A percentile compares a stretch with the other conserved stretches of the same genome.
Conservation (phyloP, 2,113 vertebrate genomes). For the Pseudorasbora parva region DNA sequence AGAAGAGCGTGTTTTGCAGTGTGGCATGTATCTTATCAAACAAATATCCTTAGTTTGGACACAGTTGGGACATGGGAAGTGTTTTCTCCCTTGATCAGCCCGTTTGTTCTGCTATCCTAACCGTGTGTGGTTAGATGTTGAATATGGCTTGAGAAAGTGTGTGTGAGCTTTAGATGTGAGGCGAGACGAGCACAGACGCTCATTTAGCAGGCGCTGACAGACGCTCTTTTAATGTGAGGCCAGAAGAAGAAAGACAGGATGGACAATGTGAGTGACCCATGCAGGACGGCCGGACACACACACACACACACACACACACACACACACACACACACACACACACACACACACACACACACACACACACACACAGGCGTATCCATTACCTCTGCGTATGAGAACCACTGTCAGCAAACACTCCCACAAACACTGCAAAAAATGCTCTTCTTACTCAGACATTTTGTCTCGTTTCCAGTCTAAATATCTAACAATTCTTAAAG, state of each 20-base stretch:
- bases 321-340: slow-evolving; percentile 9
- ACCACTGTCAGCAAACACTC: slow-evolving; percentile 52
- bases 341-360: slow-evolving; percentile 10
- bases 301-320: slow-evolving; percentile 10
- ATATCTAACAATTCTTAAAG: too few relatives aligned
- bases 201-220: slow-evolving; percentile 61
- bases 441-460: too few relatives aligned
- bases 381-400: slow-evolving; percentile 61
- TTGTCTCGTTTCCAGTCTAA: too few relatives aligned
- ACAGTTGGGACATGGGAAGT: background rate
- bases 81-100: background rate
- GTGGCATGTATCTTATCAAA: too few relatives aligned
- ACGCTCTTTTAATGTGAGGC: slow-evolving; percentile 52
- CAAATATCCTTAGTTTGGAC: background rate
- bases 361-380: slow-evolving; percentile 48
- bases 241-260: slow-evolving; percentile 17
- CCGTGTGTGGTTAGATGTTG: background rate
- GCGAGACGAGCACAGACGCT: slow-evolving; percentile 44
- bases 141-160: background rate
- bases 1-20: too few relatives aligned
- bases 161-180: slow-evolving; percentile 31
- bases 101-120: background rate
- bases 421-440: slow-evolving; percentile 50
- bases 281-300: slow-evolving; percentile 34
- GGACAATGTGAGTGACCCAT: slow-evolving; percentile 58